A percentile compares a stretch with the other conserved stretches of the same genome.
phyloP scores from a whole-genome alignment of 2,113 vertebrate species.

The Trichechus manatus region DNA sequence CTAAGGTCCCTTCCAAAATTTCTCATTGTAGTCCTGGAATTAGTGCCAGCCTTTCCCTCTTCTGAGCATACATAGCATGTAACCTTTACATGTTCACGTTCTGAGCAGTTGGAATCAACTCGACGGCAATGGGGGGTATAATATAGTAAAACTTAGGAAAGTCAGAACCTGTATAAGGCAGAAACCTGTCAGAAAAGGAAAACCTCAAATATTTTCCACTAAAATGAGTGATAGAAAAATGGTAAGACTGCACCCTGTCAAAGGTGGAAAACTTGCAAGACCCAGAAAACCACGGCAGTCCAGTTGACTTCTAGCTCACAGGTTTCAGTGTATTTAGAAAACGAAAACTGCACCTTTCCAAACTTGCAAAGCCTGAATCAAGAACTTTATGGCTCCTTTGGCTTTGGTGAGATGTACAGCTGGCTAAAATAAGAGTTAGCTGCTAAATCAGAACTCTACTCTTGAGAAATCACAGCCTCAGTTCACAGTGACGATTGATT shows the following conservation, averaged over 20 bases:
- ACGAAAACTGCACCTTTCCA: background rate
- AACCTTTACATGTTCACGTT: slow-evolving; percentile 57
- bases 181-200: background rate
- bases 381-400: background rate
- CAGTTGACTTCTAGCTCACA: background rate
- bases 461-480: background rate
- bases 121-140: too few species aligned
- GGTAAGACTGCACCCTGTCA: background rate
- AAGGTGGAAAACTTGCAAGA: background rate
- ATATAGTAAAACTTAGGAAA: background rate
- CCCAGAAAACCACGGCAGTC: background rate
- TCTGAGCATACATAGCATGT: background rate
- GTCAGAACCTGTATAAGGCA: background rate
- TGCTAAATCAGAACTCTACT: background rate
- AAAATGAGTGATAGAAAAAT: background rate
- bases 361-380: background rate
- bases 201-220: background rate
- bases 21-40: slow-evolving; percentile 45
- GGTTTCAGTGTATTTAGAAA: background rate
- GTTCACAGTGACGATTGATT: background rate
- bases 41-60: slow-evolving; percentile 26
- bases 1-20: background rate
- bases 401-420: background rate
- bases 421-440: background rate
- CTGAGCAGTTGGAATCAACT: background rate